Evolutionary conservation across 2,113 vertebrate genomes (phyloP).

Genomic region (Neolamprologus hecqui): DNA sequence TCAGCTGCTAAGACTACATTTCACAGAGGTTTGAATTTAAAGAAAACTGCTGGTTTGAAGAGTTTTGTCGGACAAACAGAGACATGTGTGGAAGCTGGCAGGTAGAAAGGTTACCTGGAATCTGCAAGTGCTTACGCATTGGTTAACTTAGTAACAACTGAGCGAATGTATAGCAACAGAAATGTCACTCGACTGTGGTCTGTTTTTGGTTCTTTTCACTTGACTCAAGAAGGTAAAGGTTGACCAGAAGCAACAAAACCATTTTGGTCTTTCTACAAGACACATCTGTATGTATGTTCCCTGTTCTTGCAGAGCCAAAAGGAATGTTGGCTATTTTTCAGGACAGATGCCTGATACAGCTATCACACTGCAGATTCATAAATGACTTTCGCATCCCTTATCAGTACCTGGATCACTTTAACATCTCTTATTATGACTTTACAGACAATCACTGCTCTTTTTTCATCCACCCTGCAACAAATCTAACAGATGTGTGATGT

Average conservation of each 20-base stretch:
- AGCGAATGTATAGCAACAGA: not conserved
- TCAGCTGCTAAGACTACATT: not conserved
- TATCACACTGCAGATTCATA: not conserved
- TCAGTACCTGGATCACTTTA: not conserved
- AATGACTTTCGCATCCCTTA: not conserved
- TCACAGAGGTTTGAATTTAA: not conserved
- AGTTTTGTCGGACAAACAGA: not conserved
- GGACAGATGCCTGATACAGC: not conserved
- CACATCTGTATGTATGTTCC: not conserved
- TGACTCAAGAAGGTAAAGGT: not conserved
- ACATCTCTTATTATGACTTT: not conserved
- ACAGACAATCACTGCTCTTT: not conserved
- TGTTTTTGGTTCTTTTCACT: not conserved
- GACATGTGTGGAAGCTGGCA: not conserved
- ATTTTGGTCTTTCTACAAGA: not conserved
- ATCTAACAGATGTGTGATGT: not conserved
- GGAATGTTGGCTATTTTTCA: constrained; percentile 8
- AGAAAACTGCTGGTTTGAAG: not conserved
- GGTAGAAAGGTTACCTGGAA: not conserved
- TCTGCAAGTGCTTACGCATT: not conserved
- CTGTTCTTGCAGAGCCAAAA: not conserved
- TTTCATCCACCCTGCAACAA: not conserved
- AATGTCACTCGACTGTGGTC: rapidly evolving
- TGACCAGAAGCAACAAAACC: not conserved
- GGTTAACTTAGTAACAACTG: rapidly evolving